Evolutionary conservation across 2,888 invertebrate species (phyloP).

Genomic region (Ectropis crepuscularia): DNA sequence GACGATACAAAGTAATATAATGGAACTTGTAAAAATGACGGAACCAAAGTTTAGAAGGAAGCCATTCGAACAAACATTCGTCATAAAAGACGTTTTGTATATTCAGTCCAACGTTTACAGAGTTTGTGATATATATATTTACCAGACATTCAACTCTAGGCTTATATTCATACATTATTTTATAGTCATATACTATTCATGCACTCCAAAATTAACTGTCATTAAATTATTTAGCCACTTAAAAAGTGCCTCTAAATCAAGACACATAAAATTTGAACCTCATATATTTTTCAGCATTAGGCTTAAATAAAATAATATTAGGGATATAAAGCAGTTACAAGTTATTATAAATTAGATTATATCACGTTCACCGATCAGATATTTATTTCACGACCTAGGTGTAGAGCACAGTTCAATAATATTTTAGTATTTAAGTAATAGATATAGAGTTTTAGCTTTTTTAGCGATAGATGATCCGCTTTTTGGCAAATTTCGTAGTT

Average conservation of each 20-base stretch:
- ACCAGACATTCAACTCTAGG: slow-evolving; percentile 68
- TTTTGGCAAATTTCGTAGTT: slow-evolving; percentile 76
- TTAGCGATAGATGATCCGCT: slow-evolving; percentile 75
- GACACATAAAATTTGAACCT: slow-evolving; percentile 57
- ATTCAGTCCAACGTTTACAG: slow-evolving; percentile 79
- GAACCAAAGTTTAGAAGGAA: slow-evolving; percentile 32
- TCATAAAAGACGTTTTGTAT: slow-evolving; percentile 48
- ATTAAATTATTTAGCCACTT: slow-evolving; percentile 63
- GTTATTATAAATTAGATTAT: slow-evolving; percentile 48
- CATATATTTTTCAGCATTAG: slow-evolving; percentile 42
- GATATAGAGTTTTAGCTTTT: slow-evolving; percentile 71
- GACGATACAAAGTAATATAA: slow-evolving; percentile 21
- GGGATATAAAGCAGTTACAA: slow-evolving; percentile 53
- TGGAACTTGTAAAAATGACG: slow-evolving; percentile 16
- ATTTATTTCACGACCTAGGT: slow-evolving; percentile 61
- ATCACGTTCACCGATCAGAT: slow-evolving; percentile 56
- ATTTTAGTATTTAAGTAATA: slow-evolving; percentile 60
- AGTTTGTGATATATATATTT: slow-evolving; percentile 78
- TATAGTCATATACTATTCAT: slow-evolving; percentile 62
- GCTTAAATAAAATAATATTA: slow-evolving; percentile 52
- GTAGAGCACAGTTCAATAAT: slow-evolving; percentile 74
- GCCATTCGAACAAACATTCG: slow-evolving; percentile 17
- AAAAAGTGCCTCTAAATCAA: slow-evolving; percentile 75
- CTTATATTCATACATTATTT: slow-evolving; percentile 64
- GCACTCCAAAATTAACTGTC: slow-evolving; percentile 61